Conservation (phyloP, 1,140 invertebrate genomes). For the Lepidotrigona ventralis region DNA sequence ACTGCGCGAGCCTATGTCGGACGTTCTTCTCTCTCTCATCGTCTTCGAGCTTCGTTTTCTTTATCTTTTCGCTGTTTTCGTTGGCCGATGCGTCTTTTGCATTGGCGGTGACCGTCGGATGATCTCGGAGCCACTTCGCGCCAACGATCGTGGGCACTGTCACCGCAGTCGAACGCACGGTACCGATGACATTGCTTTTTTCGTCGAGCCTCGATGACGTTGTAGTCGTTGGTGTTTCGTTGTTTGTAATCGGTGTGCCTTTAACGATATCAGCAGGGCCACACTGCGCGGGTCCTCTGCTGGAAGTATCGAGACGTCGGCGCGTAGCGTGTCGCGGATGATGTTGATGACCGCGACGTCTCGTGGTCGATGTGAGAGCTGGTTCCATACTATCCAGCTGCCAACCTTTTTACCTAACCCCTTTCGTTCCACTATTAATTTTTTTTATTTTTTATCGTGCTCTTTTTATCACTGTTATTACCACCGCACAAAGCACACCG, state of each 20-base stretch:
- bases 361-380: slow-evolving; percentile 80
- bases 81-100: background rate
- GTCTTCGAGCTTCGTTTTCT: background rate
- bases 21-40: slow-evolving; percentile 51
- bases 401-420: slow-evolving; percentile 27
- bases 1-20: slow-evolving; percentile 75
- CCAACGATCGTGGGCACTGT: slow-evolving; percentile 32
- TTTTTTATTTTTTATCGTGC: slow-evolving; percentile 37
- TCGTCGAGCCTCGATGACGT: slow-evolving; percentile 26
- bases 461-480: slow-evolving; percentile 67
- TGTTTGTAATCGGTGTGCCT: slow-evolving; percentile 35
- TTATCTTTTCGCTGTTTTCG: background rate
- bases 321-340: slow-evolving; percentile 82
- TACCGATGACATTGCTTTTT: slow-evolving; percentile 29
- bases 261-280: slow-evolving; percentile 80
- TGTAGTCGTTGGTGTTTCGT: slow-evolving; percentile 7
- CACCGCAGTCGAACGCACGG: slow-evolving; percentile 7
- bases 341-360: slow-evolving; percentile 89
- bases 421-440: slow-evolving; percentile 7
- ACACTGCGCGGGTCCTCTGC: slow-evolving; percentile 82
- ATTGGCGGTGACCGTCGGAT: slow-evolving; percentile 4
- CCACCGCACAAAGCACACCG: slow-evolving; percentile 64
- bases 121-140: slow-evolving; percentile 40
- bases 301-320: slow-evolving; percentile 78
- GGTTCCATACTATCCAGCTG: slow-evolving; percentile 78